Percentiles rank a stretch among this genome's conserved stretches.
Conservation (phyloP, 2,113 vertebrate species). For the Microtus ochrogaster region DNA sequence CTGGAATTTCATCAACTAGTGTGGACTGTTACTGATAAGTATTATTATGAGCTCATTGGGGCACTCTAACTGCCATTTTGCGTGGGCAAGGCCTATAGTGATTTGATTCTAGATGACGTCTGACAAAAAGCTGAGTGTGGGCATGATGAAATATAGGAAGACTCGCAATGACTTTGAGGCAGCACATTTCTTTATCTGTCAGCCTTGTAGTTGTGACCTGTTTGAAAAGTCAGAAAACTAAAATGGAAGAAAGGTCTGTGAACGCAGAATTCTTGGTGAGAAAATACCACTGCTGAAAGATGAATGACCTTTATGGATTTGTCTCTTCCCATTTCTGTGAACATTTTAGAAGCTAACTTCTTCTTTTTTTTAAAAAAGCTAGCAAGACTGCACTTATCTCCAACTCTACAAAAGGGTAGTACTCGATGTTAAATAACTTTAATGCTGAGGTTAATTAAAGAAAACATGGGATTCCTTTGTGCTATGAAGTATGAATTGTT, state of each 20-base stretch:
- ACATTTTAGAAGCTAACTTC: conserved; percentile 33
- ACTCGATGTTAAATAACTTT: conserved; percentile 50
- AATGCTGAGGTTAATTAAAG: conserved; percentile 55
- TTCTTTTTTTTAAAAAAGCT: neutral
- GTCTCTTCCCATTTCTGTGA: conserved; percentile 51
- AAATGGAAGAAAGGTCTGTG: conserved; percentile 63
- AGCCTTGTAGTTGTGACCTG: conserved; percentile 49
- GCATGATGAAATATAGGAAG: conserved; percentile 48
- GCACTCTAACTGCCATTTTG: conserved; percentile 25
- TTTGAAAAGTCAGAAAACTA: conserved; percentile 65
- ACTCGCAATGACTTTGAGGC: conserved; percentile 23
- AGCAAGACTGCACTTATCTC: neutral
- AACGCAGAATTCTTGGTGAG: conserved; percentile 53
- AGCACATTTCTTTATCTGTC: conserved; percentile 60
- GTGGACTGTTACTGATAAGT: neutral
- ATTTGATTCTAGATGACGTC: conserved; percentile 63
- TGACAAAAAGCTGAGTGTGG: conserved; percentile 57
- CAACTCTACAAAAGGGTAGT: conserved; percentile 11
- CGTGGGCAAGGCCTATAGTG: neutral
- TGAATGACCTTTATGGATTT: conserved; percentile 57
- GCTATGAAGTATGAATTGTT: conserved; percentile 5
- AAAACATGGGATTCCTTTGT: conserved; percentile 40
- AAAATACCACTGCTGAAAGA: conserved; percentile 63
- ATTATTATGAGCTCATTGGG: conserved; percentile 34
- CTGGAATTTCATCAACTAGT: neutral